These are phyloP conservation scores for Heliconius hortense DNA, from an alignment of 2,888 invertebrate genomes.

Conservation along the genomic window DNA sequence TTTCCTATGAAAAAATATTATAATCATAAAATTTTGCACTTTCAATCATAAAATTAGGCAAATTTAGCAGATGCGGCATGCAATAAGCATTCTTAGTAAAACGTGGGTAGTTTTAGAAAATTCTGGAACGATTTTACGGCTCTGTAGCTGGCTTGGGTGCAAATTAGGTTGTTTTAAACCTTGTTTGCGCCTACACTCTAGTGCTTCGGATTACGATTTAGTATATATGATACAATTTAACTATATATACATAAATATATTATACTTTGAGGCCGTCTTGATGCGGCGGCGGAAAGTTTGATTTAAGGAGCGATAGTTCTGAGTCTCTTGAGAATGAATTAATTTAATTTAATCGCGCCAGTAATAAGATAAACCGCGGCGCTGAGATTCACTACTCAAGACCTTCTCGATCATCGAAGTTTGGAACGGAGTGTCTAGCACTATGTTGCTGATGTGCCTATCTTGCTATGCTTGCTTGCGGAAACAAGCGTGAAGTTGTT, in stretches of 20 bases:
- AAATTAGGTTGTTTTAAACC: conserved; percentile 41
- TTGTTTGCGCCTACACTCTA: conserved; percentile 29
- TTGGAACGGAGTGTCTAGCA: no score
- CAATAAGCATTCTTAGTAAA: conserved; percentile 9
- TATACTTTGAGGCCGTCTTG: not conserved
- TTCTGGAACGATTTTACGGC: conserved; percentile 26
- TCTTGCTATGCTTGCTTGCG: no score
- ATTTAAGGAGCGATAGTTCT: not conserved
- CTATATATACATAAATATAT: not conserved
- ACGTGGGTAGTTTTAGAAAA: conserved; percentile 15
- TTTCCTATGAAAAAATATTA: not conserved
- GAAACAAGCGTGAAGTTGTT: no score
- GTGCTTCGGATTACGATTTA: conserved; percentile 19
- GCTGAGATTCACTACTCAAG: no score
- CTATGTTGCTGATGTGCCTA: no score
- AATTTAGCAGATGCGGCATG: not conserved
- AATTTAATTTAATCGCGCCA: no score
- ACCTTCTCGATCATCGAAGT: no score
- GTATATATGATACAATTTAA: not conserved
- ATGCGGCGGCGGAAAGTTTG: no score
- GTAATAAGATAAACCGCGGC: no score
- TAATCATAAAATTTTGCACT: not conserved
- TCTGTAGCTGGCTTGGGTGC: conserved; percentile 35
- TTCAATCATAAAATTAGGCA: not conserved
- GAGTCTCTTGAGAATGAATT: not conserved